A percentile compares a stretch with the other conserved stretches of the same genome.
phyloP scores from a whole-genome alignment of 2,888 invertebrate genomes.

The Drosophila paramelanica region DNA sequence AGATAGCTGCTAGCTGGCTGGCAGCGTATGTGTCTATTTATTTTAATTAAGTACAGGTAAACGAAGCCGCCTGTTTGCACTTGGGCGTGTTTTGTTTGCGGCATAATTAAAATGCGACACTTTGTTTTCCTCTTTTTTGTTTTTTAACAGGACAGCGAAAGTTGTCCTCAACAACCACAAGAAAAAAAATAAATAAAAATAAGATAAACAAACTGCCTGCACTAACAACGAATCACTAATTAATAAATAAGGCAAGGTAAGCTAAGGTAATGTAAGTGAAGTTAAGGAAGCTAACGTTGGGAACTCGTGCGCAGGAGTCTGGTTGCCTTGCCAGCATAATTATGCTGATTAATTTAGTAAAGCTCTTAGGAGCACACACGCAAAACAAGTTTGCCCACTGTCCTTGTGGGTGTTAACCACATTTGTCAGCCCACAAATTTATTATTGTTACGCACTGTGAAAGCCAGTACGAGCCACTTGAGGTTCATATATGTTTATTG shows the following conservation, averaged over 20 bases:
- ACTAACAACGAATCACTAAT: conserved; percentile 73
- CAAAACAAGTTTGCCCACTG: conserved; percentile 27
- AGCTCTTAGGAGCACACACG: conserved; percentile 42
- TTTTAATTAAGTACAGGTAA: conserved; percentile 76
- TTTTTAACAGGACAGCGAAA: conserved; percentile 33
- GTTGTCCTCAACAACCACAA: conserved; percentile 27
- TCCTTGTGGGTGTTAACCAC: conserved; percentile 35
- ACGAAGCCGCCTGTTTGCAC: conserved; percentile 54
- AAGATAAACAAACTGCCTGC: conserved; percentile 46
- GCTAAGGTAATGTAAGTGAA: conserved; percentile 2
- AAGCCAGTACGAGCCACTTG: conserved; percentile 30
- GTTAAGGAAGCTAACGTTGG: conserved; percentile 4
- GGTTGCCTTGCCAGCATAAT: conserved; percentile 65
- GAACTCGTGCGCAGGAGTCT: conserved; percentile 10
- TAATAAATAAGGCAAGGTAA: conserved; percentile 64
- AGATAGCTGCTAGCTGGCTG: conserved; percentile 15
- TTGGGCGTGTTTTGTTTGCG: conserved; percentile 53
- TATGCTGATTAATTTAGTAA: conserved; percentile 73
- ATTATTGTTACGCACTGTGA: conserved; percentile 15
- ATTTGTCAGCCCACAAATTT: conserved; percentile 44
- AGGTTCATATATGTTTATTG: conserved; percentile 23
- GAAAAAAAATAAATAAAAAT: not conserved
- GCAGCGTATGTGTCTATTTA: conserved; percentile 67
- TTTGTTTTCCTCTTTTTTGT: conserved; percentile 37
- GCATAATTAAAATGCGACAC: conserved; percentile 67